A percentile compares a stretch with the other conserved stretches of the same genome.
These are phyloP conservation scores for Aurelia coerulea DNA, from an alignment of 30 jellyfish, hydroid and myxozoan genomes.

Conservation along the genomic window DNA sequence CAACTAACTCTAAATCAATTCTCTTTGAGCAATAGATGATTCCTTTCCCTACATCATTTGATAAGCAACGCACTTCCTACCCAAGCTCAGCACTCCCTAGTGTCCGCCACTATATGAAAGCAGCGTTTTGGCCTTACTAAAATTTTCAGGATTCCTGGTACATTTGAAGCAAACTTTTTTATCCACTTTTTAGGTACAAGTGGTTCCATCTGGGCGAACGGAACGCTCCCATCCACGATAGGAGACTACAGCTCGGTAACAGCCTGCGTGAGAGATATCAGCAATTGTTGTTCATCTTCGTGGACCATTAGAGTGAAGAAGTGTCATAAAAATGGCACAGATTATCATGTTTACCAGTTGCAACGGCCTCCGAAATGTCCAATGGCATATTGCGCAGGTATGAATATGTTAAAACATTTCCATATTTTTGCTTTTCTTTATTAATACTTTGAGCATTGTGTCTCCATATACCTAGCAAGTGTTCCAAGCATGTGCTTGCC, in stretches of 20 bases:
- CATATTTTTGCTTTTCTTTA: background rate
- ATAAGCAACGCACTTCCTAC: too few relatives aligned
- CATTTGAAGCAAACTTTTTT: too few relatives aligned
- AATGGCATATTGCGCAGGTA: constrained; percentile 94
- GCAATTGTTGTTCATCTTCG: constrained; percentile 31
- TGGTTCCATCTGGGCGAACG: constrained; percentile 80
- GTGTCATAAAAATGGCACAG: constrained; percentile 51
- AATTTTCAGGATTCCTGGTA: too few relatives aligned
- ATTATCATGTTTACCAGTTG: constrained; percentile 61
- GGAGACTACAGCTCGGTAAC: constrained; percentile 30
- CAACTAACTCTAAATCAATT: too few relatives aligned
- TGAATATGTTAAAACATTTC: too few relatives aligned
- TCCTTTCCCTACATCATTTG: too few relatives aligned
- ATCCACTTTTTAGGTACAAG: constrained; percentile 47
- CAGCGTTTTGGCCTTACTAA: too few relatives aligned
- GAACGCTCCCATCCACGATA: constrained; percentile 56
- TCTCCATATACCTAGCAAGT: too few relatives aligned
- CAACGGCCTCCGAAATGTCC: constrained; percentile 72
- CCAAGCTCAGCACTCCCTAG: too few relatives aligned
- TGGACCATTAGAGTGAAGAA: constrained; percentile 68
- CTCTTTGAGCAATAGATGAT: too few relatives aligned
- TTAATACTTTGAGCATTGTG: background rate
- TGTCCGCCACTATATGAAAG: too few relatives aligned
- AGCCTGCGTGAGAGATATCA: constrained; percentile 62
- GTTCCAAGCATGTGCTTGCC: too few relatives aligned